Evolutionary conservation across 2,888 invertebrate species (phyloP).

Genomic region (Lepeophtheirus nordmannii): DNA sequence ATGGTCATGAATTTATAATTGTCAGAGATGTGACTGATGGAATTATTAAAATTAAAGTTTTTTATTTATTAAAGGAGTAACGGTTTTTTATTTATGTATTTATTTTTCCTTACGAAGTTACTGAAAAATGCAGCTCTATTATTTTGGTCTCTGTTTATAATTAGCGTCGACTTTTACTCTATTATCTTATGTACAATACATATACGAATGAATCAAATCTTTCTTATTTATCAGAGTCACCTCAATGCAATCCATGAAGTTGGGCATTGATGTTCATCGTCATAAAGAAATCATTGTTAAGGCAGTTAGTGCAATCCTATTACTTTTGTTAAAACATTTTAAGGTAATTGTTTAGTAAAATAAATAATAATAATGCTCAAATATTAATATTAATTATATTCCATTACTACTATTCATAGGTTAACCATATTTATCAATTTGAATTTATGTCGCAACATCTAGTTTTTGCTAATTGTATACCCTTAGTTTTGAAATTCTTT

Average conservation of each 20-base stretch:
- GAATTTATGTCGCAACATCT: constrained; percentile 98
- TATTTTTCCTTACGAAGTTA: too few species aligned
- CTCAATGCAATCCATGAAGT: constrained; percentile 78
- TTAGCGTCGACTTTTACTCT: too few species aligned
- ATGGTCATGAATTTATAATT: too few species aligned
- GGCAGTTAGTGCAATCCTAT: constrained; percentile 39
- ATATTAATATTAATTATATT: background rate
- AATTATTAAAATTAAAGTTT: too few species aligned
- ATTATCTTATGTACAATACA: background rate
- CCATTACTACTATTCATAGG: constrained; percentile 25
- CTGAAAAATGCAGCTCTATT: too few species aligned
- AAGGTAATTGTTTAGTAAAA: constrained; percentile 43
- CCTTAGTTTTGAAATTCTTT: constrained; percentile 90
- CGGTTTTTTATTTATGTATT: too few species aligned
- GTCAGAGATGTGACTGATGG: too few species aligned
- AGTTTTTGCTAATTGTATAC: constrained; percentile 97
- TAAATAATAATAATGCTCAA: background rate
- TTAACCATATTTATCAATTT: constrained; percentile 96
- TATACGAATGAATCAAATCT: background rate
- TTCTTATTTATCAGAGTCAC: constrained; percentile 48
- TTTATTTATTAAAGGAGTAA: too few species aligned
- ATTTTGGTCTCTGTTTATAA: too few species aligned
- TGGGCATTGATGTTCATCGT: constrained; percentile 90
- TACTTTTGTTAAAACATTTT: constrained; percentile 88
- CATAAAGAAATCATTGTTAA: constrained; percentile 98